Evolutionary conservation across 2,888 invertebrate genomes (phyloP).

Genomic region (Drosophila falleni): DNA sequence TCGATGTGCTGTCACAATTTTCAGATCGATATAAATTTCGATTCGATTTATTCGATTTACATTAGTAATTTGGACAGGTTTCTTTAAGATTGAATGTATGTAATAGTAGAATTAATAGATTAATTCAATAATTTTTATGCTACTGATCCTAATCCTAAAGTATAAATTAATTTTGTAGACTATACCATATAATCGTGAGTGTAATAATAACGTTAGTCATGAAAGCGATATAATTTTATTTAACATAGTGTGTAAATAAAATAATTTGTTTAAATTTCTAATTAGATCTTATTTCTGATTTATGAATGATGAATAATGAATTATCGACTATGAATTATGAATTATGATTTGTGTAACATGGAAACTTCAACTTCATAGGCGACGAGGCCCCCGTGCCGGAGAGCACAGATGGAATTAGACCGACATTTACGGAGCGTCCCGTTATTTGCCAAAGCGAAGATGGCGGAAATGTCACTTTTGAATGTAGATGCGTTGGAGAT

Average conservation of each 20-base stretch:
- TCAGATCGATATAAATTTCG: not conserved
- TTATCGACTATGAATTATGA: not conserved
- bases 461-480: conserved; percentile 97
- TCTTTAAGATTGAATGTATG: not conserved
- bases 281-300: not conserved
- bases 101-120: not conserved
- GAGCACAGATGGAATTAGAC: conserved; percentile 93
- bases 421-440: conserved; percentile 99
- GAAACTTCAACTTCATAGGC: conserved; percentile 88
- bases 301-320: not conserved
- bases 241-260: not conserved
- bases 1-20: too few relatives aligned
- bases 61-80: too few relatives aligned
- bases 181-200: not conserved
- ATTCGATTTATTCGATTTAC: not conserved
- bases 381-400: conserved; percentile 97
- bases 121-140: not conserved
- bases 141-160: not conserved
- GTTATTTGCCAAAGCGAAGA: conserved; percentile 98
- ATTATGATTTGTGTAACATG: conserved; percentile 71
- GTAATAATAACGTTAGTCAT: not conserved
- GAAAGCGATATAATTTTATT: not conserved
- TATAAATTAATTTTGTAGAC: not conserved
- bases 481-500: conserved; percentile 98
- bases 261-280: not conserved